These are phyloP conservation scores for Riparia riparia DNA, from an alignment of 2,113 vertebrate genomes.

Conservation along the genomic window DNA sequence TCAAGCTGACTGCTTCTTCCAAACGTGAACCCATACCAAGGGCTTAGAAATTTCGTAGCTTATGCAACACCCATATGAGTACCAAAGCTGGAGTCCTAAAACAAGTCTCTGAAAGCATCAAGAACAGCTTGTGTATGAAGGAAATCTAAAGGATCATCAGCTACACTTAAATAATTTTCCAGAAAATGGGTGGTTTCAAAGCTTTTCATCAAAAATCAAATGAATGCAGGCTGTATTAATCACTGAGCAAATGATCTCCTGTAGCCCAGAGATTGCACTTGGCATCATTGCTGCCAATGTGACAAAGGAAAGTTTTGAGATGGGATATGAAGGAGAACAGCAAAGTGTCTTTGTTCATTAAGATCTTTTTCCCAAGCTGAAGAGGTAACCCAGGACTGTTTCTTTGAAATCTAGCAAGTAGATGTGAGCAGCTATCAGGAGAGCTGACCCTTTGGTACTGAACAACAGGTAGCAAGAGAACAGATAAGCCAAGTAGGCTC, in stretches of 20 bases:
- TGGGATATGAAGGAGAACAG: not conserved
- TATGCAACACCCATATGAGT: not conserved
- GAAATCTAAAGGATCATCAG: not conserved
- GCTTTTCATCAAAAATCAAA: not conserved
- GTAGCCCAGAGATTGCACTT: not conserved
- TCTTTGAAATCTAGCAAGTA: slow-evolving; percentile 23
- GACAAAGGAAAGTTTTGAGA: slow-evolving; percentile 22
- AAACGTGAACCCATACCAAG: not conserved
- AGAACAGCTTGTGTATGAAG: not conserved
- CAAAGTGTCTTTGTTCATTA: not conserved
- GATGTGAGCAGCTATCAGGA: not conserved
- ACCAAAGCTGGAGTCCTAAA: not conserved
- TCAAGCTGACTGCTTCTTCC: not conserved
- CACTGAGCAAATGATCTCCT: not conserved
- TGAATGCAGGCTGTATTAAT: not conserved
- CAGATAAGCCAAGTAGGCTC: not conserved
- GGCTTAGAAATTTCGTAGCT: not conserved
- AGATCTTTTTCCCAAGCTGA: not conserved
- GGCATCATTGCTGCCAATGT: not conserved
- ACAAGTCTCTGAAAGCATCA: not conserved
- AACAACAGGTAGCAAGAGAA: not conserved
- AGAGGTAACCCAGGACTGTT: not conserved
- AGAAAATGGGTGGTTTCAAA: not conserved
- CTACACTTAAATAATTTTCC: not conserved
- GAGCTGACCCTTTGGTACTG: not conserved